phyloP scores from a whole-genome alignment of 2,113 vertebrate species.

The Phycodurus eques region DNA sequence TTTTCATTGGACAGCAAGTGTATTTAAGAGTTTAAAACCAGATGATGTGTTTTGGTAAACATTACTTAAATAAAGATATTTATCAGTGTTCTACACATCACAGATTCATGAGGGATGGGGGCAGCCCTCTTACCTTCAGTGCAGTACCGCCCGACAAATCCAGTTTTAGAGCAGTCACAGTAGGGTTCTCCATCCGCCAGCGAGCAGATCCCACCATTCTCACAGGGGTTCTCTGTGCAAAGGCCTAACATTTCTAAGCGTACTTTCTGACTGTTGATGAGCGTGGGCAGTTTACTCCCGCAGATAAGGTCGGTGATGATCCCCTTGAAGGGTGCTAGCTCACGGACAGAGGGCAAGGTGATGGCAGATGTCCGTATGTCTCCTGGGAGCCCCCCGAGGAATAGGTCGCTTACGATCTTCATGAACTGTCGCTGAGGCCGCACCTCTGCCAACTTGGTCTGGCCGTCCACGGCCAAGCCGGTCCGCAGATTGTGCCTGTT shows the following conservation, averaged over 20 bases:
- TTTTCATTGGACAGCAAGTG: not conserved
- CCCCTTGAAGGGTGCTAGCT: conserved; percentile 83
- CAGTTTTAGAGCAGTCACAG: conserved; percentile 94
- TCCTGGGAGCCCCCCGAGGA: conserved; percentile 86
- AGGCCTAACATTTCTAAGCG: conserved; percentile 87
- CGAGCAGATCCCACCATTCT: conserved; percentile 92
- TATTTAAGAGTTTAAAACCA: not conserved
- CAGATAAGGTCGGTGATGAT: conserved; percentile 91
- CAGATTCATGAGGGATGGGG: conserved; percentile 33
- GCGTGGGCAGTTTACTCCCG: conserved; percentile 83
- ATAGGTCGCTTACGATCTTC: conserved; percentile 95
- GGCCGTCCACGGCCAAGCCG: conserved; percentile 82
- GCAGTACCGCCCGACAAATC: conserved; percentile 88
- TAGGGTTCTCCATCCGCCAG: conserved; percentile 86
- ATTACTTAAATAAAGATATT: not conserved
- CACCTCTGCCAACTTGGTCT: conserved; percentile 82
- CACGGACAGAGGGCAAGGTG: conserved; percentile 83
- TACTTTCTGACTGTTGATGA: conserved; percentile 86
- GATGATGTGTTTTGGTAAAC: not conserved
- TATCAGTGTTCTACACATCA: not conserved
- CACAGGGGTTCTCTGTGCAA: conserved; percentile 89
- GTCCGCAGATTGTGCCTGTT: conserved; percentile 86
- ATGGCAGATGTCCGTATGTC: conserved; percentile 87
- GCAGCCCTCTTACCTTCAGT: conserved; percentile 86
- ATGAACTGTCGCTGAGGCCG: conserved; percentile 86